Conservation (phyloP, 2,888 invertebrate species). For the Helobdella robusta region DNA sequence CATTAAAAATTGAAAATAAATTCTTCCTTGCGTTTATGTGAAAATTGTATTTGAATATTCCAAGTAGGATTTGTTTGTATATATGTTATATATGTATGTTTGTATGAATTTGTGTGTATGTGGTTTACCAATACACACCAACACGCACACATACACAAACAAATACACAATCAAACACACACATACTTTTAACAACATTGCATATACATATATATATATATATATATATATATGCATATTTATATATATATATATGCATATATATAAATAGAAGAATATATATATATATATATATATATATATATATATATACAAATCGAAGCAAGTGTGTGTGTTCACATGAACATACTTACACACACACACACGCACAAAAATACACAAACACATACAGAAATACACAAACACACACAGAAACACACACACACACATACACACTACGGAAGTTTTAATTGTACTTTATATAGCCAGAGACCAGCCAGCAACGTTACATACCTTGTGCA, state of each 20-base stretch:
- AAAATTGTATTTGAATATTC: too few species aligned
- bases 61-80: too few species aligned
- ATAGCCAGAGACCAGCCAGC: too few species aligned
- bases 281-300: conserved; percentile 1
- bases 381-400: background rate
- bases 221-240: background rate
- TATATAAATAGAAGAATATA: background rate
- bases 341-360: too few species aligned
- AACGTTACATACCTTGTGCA: too few species aligned
- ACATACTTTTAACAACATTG: background rate
- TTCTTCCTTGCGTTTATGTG: too few species aligned
- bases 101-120: too few species aligned
- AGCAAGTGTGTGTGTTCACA: too few species aligned
- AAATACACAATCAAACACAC: background rate
- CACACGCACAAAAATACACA: background rate
- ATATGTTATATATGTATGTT: too few species aligned
- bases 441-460: too few species aligned
- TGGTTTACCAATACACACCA: too few species aligned
- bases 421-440: conserved; percentile 4
- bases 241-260: conserved; percentile 1
- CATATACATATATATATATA: background rate
- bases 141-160: background rate
- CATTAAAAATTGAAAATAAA: too few species aligned
- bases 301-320: background rate
- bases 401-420: background rate